Percentiles rank a stretch among this genome's conserved stretches.
Evolutionary conservation across 2,797 vertebrate species (phyloP).

Genomic region (Phalanger gymnotis): DNA sequence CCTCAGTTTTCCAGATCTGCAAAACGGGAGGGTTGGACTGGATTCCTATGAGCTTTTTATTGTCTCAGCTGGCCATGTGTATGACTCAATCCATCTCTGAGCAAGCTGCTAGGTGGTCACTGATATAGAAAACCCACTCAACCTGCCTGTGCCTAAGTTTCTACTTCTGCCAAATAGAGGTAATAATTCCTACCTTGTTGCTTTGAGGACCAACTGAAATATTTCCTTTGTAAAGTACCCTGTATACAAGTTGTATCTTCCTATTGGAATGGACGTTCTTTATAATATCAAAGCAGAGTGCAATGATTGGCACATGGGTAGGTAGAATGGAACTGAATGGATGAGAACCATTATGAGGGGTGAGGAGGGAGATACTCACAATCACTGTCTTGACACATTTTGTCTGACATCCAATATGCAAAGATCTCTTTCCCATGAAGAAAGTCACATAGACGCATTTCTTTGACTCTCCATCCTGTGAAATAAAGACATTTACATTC

Average conservation of each 20-base stretch:
- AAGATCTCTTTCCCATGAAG: slow-evolving; percentile 75
- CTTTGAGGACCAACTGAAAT: neutral
- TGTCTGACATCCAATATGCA: slow-evolving; percentile 86
- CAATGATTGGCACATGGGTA: neutral
- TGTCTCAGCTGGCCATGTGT: neutral
- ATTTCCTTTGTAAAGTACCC: neutral
- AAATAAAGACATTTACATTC: slow-evolving; percentile 17
- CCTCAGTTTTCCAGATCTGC: neutral
- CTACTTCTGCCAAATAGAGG: neutral
- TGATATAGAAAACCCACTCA: no score
- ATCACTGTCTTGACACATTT: slow-evolving; percentile 84
- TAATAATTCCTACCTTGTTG: neutral
- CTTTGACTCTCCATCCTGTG: slow-evolving; percentile 79
- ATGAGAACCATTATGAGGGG: neutral
- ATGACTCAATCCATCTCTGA: neutral
- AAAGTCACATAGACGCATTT: slow-evolving; percentile 84
- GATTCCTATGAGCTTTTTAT: neutral
- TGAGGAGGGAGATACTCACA: slow-evolving; percentile 82
- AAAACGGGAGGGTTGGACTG: neutral
- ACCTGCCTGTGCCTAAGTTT: neutral
- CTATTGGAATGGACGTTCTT: neutral
- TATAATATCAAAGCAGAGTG: neutral
- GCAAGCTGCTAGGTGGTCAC: neutral
- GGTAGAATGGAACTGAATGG: neutral
- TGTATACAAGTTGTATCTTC: neutral